A percentile compares a stretch with the other conserved stretches of the same genome.
These are phyloP conservation scores for Lepus americanus DNA, from an alignment of 2,113 vertebrate genomes.

Conservation along the genomic window DNA sequence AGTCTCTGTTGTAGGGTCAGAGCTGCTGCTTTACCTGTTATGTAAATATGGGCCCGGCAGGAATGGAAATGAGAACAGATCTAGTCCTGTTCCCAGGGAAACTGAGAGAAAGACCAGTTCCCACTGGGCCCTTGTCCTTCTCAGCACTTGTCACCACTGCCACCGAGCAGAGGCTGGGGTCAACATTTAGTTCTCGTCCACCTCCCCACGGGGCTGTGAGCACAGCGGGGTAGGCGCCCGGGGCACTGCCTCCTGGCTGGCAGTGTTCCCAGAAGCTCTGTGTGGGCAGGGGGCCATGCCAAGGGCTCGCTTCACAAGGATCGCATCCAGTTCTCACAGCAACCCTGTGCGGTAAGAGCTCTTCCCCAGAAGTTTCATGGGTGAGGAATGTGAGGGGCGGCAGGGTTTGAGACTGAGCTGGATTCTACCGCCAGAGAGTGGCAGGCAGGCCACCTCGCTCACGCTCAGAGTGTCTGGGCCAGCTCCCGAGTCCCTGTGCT, in stretches of 20 bases:
- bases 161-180: not conserved
- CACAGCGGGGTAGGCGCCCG: not conserved
- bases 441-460: not conserved
- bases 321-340: too few species aligned
- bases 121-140: not conserved
- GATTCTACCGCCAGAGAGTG: not conserved
- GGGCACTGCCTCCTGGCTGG: not conserved
- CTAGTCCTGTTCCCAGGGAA: not conserved
- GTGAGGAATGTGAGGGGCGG: not conserved
- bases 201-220: not conserved
- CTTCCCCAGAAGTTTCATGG: not conserved
- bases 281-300: not conserved
- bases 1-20: not conserved
- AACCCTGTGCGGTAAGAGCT: accelerated
- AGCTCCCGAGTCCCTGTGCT: accelerated
- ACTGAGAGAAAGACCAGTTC: not conserved
- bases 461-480: not conserved
- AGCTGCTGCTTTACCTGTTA: conserved; percentile 21
- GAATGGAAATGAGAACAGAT: not conserved
- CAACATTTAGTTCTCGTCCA: conserved; percentile 32
- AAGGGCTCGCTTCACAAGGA: not conserved
- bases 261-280: not conserved
- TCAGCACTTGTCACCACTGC: not conserved
- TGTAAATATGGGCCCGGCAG: not conserved
- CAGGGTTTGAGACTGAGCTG: not conserved